Percentiles rank a stretch among this genome's conserved stretches.
Evolutionary conservation across 1,140 invertebrate species (phyloP).

Genomic region (Drosophila orena): DNA sequence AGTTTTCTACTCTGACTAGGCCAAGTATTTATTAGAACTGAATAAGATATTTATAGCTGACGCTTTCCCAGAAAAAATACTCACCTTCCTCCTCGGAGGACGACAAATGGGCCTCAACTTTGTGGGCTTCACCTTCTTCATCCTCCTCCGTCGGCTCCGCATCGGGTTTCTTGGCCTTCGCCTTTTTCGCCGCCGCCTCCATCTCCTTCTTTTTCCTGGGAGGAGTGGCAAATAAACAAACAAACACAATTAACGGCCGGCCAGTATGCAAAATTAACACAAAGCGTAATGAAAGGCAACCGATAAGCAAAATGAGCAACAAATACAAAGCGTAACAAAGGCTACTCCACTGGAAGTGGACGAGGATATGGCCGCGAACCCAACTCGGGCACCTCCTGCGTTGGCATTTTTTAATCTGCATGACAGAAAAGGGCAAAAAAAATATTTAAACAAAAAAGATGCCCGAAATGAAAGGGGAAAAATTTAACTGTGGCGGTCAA

Average conservation of each 20-base stretch:
- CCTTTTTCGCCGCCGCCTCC: constrained; percentile 61
- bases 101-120: constrained; percentile 38
- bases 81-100: constrained; percentile 76
- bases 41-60: too few relatives aligned
- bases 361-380: constrained; percentile 20
- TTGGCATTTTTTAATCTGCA: constrained; percentile 73
- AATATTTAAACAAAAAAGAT: constrained; percentile 11
- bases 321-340: constrained; percentile 74
- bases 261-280: constrained; percentile 73
- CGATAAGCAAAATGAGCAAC: constrained; percentile 82
- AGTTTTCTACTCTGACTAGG: too few relatives aligned
- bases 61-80: constrained; percentile 5
- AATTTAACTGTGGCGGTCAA: constrained; percentile 66
- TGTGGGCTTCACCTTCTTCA: constrained; percentile 20
- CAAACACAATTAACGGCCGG: constrained; percentile 73
- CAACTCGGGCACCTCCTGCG: constrained; percentile 35
- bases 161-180: constrained; percentile 39
- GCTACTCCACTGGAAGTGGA: constrained; percentile 36
- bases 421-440: constrained; percentile 26
- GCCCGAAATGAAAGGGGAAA: constrained; percentile 26
- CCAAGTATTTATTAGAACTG: too few relatives aligned
- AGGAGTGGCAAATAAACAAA: constrained; percentile 58
- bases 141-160: constrained; percentile 44
- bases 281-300: constrained; percentile 80
- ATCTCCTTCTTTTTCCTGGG: constrained; percentile 60